Evolutionary conservation across 1,140 invertebrate genomes (phyloP), one percentile per base, ranked within the genome.

Genomic region (Drosophila pseudoananassae): DNA sequence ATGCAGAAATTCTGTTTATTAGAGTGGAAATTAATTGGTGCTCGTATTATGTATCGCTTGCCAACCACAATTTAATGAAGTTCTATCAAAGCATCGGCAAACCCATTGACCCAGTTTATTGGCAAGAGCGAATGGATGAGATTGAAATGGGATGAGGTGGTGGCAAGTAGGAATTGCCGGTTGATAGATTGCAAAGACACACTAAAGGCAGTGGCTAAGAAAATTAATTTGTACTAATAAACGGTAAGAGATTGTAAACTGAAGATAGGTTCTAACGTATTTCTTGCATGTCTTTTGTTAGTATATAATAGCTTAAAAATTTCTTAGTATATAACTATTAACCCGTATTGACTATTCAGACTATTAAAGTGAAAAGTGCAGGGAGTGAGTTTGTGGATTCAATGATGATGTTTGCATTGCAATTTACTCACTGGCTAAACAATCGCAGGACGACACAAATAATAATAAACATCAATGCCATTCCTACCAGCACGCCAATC

Each of bases 401-500:
- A 15, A 52, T 77, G 69, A 57, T 57, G 65, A 87, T 85, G 82
- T 85, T 83, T 88, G 83, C 83, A 79, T 72, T 88, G 79, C 76
- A 90, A 88, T 87, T 81, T 82, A 94, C 94, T 94, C 94, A 98
- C 97, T 95, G 97, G 96, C 97, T 97, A 93, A 98, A 98, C 76
- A 98, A 94, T 91, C 97, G 94, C 57, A 98, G 94, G 40, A 98
- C 97, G 71, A 98, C 96, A 92, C 97, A 98, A 90, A 98, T 97
- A 91, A 97, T 97, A 92, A 98, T 94, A 92, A 98, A 98, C 97
- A 98, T 98, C 52, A 98, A 94, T 60, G 95, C 96, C 95, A 98
- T 96, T 29, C 95, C 97, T 50, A 97, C 96, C 68, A 98, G 94
- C 46, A 98, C 96, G 46, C 96, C 95, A 85, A 98, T 97, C 97